Evolutionary conservation across 1,140 invertebrate species (phyloP), one percentile per base, ranked within the genome.

Genomic region (Kradibia gibbosae): DNA sequence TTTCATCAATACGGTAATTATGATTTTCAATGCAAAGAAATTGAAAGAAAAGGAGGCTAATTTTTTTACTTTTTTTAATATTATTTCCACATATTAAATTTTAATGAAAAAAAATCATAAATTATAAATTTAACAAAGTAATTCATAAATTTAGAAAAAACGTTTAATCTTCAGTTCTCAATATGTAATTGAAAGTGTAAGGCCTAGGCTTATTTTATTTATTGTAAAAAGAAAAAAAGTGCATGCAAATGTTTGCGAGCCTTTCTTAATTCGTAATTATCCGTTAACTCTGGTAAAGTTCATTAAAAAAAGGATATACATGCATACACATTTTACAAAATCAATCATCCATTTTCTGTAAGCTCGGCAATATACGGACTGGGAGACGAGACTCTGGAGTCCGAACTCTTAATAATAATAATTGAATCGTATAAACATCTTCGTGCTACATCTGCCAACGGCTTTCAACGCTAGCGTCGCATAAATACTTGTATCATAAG

Each of bases 121-220:
- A 22, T 55, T 20, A 55, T n/a, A 55, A 7, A 55, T 55, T 20
- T 5, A 22, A 25, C 10, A 13, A 7, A n/a, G 25, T 55, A 55
- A 55, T 2, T 55, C 15, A 55, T 2, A 42, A 25, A 13, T n/a
- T n/a, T n/a, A n/a, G n/a, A n/a, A n/a, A n/a, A n/a, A n/a, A n/a
- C n/a, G n/a, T n/a, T n/a, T n/a, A n/a, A n/a, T n/a, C n/a, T n/a
- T n/a, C n/a, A n/a, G 45, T 55, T n/a, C 31, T 15, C 22, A 50
- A 39, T n/a, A 25, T 50, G 53, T 72, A 80, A 80, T 73, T 48
- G 28, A 28, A 73, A 39, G n/a, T 36, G 78, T 80, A 80, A 80
- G 73, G 60, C 73, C 50, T 28, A 31, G 48, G 5, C 10, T 36
- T 31, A 22, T 34, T 34, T 17, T 45, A 67, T 81, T 67, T 77